phyloP scores from a whole-genome alignment of 92 coral and sea anemone genomes.

The Parazoanthus atlanticus region DNA sequence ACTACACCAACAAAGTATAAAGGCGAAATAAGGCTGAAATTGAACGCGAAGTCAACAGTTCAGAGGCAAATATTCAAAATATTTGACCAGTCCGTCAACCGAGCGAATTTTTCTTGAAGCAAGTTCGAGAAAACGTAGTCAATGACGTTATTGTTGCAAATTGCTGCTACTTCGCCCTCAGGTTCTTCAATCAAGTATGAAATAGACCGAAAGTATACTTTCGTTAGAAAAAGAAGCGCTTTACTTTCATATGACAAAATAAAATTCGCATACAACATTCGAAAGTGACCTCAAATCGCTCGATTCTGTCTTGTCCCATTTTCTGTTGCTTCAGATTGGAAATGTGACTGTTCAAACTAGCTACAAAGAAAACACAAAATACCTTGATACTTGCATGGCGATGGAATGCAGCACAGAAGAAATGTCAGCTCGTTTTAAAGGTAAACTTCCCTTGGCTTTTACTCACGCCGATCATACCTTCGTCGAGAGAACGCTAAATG shows the following conservation, averaged over 20 bases:
- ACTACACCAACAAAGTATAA: background rate
- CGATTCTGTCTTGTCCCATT: background rate
- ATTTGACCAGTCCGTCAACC: conserved; percentile 47
- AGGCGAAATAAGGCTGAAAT: background rate
- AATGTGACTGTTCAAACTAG: conserved; percentile 15
- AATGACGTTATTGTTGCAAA: conserved; percentile 25
- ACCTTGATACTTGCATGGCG: conserved; percentile 50
- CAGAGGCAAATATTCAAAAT: conserved; percentile 62
- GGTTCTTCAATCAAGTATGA: conserved; percentile 10
- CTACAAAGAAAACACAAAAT: conserved; percentile 1
- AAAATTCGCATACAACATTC: background rate
- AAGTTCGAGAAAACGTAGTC: conserved; percentile 37
- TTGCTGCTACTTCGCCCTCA: conserved; percentile 22
- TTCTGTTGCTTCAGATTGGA: conserved; percentile 23
- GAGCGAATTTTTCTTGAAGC: conserved; percentile 42
- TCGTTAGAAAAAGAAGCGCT: background rate
- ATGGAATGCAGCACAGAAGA: conserved; percentile 27
- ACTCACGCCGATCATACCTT: conserved; percentile 29
- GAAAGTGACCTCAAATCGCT: conserved; percentile 25
- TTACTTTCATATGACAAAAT: background rate
- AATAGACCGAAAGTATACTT: background rate
- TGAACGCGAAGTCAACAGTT: conserved; percentile 33
- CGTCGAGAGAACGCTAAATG: conserved; percentile 31
- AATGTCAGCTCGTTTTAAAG: background rate
- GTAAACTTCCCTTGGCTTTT: background rate